phyloP scores from a whole-genome alignment of 2,113 vertebrate species.

The Montifringilla adamsi region DNA sequence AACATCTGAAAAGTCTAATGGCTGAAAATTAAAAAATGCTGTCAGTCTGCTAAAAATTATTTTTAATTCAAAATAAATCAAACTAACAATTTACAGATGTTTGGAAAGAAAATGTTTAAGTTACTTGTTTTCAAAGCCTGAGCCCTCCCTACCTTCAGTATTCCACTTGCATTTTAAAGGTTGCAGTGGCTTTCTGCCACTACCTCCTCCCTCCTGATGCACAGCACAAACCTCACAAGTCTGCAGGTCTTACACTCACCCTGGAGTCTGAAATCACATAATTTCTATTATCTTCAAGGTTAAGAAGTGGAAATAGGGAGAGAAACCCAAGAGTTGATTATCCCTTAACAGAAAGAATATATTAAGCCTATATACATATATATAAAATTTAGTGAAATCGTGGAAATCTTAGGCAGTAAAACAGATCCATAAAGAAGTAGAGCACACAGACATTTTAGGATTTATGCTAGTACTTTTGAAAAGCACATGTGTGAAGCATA shows the following conservation, averaged over 20 bases:
- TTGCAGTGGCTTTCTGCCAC: constrained; percentile 6
- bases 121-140: constrained; percentile 61
- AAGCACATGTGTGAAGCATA: background rate
- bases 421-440: background rate
- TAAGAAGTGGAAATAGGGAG: background rate
- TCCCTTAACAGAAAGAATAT: background rate
- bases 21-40: constrained; percentile 74
- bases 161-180: constrained; percentile 42
- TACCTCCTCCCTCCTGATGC: background rate
- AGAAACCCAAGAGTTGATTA: background rate
- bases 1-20: constrained; percentile 63
- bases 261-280: background rate
- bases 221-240: background rate
- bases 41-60: constrained; percentile 61
- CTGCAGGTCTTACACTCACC: background rate
- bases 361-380: background rate
- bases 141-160: constrained; percentile 40
- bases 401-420: background rate
- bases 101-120: constrained; percentile 72
- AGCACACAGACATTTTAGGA: background rate
- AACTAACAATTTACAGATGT: constrained; percentile 79
- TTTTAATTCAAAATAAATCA: constrained; percentile 77
- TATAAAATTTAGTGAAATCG: background rate
- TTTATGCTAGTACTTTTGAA: background rate
- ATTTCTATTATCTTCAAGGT: background rate